Percentiles rank a stretch among this genome's conserved stretches.
phyloP scores from a whole-genome alignment of 2,113 vertebrate species.

The Aegotheles bennettii region DNA sequence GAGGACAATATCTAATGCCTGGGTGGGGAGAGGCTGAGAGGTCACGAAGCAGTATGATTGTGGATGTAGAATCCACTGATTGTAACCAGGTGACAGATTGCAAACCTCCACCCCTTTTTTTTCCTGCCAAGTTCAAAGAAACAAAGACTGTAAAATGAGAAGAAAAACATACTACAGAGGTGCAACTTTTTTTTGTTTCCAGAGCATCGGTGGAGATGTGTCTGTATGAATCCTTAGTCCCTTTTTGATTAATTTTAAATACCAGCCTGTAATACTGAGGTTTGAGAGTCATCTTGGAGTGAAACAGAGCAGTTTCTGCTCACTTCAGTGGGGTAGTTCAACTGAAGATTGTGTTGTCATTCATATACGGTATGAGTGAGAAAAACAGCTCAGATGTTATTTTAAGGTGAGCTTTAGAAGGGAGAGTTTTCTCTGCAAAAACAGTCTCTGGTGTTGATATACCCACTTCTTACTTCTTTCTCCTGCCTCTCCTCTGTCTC shows the following conservation, averaged over 20 bases:
- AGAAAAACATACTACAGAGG: neutral
- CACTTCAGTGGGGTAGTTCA: neutral
- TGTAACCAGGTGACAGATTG: neutral
- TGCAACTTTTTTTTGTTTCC: neutral
- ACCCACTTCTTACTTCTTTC: neutral
- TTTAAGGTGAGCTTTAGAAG: neutral
- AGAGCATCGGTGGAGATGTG: neutral
- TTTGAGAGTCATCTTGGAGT: neutral
- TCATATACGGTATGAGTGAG: neutral
- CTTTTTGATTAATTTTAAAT: neutral
- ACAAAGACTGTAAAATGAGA: neutral
- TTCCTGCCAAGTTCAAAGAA: neutral
- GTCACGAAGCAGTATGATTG: fast-evolving
- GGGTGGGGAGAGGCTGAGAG: neutral
- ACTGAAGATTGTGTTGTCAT: neutral
- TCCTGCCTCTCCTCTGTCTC: neutral
- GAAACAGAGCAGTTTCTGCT: neutral
- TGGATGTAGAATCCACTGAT: neutral
- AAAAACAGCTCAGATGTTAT: neutral
- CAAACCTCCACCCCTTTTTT: neutral
- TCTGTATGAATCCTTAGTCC: neutral
- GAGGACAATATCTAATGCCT: neutral
- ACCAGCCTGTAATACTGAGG: neutral
- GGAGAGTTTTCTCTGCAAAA: neutral
- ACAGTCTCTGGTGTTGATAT: neutral